Evolutionary conservation across 2,797 vertebrate species (phyloP), one percentile per base, ranked within the genome.

Genomic region (Sebastes kiyomatsui): DNA sequence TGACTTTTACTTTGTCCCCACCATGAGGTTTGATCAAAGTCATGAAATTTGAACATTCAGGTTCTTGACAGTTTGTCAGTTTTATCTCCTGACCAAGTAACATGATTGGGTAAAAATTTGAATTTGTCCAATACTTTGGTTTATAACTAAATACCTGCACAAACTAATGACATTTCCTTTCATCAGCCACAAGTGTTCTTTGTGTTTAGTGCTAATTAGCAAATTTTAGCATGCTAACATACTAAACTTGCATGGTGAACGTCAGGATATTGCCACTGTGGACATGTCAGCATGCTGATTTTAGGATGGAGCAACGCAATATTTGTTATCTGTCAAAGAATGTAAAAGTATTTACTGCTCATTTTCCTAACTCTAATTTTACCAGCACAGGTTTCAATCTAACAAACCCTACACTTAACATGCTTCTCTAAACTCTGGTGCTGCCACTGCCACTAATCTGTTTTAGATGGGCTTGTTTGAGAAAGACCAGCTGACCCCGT

Each of bases 401-500:
- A 55, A 25, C 28, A 60, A 55, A 11, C 5, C 8, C 20, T 35
- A 46, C 23, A 25, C 69, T 77, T 9, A 66, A 28, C 56, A 59
- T 35, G 58, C 69, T 54, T 42, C 55, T 68, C 35, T 66, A 28
- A 70, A 49, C 23, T 38, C 5, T n/a, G 55, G 58, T 54, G 18
- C 66, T 58, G 55, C 67, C 62, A 35, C 38, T 74, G 67, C 72
- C 66, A 35, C 62, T 87, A 75, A 82, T 87, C 81, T 87, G 87
- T 67, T 88, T 83, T 30, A 67, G 77, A 87, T 84, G 67, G 83
- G 55, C 38, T 75, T 77, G 77, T 84, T 93, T 93, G 88, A 93
- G 71, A 88, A 91, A 92, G 84, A 89, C 87, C 86, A 92, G 90
- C 90, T 86, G 90, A 92, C 89, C 87, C 74, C 83, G 0, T 84